Base-by-base conservation (phyloP, 2,888 invertebrate genomes). In the Encarsia formosa region DNA sequence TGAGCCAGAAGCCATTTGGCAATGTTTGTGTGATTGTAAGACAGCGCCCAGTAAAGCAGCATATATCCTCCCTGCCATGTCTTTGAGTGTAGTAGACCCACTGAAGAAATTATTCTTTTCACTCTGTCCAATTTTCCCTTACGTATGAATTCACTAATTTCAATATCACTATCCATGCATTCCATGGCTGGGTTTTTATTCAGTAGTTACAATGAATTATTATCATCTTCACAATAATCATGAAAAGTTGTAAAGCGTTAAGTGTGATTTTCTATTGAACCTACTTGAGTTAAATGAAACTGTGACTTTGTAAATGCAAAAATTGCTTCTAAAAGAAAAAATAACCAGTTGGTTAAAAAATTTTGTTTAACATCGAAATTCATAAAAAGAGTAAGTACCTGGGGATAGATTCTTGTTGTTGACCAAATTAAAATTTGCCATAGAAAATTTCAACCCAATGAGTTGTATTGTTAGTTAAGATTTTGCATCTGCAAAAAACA, bases 61-160 rank as follows among this genome's bases (percentile, higher is more conserved):
- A 40, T 38, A 6, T 54, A 49, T 32, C 49, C 54, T 32, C 46
- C 46, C 22, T 54, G 49, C 49, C 54, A 49, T 44, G 40, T 45
- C 22, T 55, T 55, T 9, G 35, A 40, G 32, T 48, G 34, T 8
- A 37, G 46, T 5, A 55, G 41, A 45, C 51, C 55, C 34, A 52
- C 47, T 13, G 37, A 41, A 18, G 51, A 46, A 19, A 51, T 22
- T n/a, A 52, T 24, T 24, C 45, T 52, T 24, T 55, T 51, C 1
- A 55, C 48, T 19, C 51, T 55, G 22, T 55, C 44, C n/a, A 55
- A 41, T 18, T 55, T 51, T 41, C 51, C 55, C 39, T 44, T 51
- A 5, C 51, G 22, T 31, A 51, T 51, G 24, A 51, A 44, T 41
- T 51, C 48, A 37, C 37, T 29, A 23, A 51, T 48, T 35, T 47